phyloP scores from a whole-genome alignment of 2,113 vertebrate genomes.

The Struthidea cinerea region DNA sequence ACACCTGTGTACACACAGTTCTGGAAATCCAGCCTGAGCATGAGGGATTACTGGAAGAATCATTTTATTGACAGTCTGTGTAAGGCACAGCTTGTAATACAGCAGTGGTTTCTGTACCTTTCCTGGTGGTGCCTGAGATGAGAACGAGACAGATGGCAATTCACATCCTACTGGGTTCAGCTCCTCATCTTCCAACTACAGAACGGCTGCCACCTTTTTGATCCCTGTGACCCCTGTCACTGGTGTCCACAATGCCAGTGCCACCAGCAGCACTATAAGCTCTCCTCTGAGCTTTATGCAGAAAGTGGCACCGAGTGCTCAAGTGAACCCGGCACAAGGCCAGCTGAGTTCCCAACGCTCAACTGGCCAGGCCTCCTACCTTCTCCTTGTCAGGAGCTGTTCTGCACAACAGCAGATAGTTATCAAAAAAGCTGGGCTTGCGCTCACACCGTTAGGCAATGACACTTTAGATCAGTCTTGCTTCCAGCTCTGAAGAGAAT shows the following conservation, averaged over 20 bases:
- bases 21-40: not conserved
- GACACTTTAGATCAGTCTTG: not conserved
- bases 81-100: not conserved
- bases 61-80: not conserved
- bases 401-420: not conserved
- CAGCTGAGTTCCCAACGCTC: not conserved
- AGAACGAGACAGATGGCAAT: not conserved
- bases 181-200: not conserved
- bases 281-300: not conserved
- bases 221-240: not conserved
- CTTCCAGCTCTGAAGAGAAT: not conserved
- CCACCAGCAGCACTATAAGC: not conserved
- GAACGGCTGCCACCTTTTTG: not conserved
- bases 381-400: not conserved
- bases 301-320: not conserved
- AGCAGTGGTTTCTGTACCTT: not conserved
- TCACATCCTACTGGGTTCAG: not conserved
- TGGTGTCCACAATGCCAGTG: not conserved
- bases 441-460: fast-evolving
- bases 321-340: fast-evolving
- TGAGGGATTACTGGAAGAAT: not conserved
- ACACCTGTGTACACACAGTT: not conserved
- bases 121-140: not conserved
- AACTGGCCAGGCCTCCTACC: not conserved
- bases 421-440: not conserved